Evolutionary conservation across 2,797 vertebrate genomes (phyloP).

Genomic region (Liasis olivaceus): DNA sequence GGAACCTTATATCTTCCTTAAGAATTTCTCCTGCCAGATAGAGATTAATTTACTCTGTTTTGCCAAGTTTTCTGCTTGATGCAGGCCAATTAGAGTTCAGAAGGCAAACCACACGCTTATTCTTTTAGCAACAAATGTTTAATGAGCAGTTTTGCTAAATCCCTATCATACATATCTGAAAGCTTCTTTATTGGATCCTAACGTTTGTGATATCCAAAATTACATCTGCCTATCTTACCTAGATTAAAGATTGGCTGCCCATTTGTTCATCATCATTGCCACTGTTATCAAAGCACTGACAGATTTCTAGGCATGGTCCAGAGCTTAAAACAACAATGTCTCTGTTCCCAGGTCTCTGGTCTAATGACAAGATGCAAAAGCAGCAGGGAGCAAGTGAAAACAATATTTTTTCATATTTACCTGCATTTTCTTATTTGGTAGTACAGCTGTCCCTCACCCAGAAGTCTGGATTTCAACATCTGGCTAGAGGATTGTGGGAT

Average conservation of each 20-base stretch:
- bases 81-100: neutral
- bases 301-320: neutral
- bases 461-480: neutral
- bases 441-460: neutral
- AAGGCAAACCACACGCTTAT: accelerated
- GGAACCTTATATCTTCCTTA: neutral
- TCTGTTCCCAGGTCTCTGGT: neutral
- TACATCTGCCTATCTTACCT: neutral
- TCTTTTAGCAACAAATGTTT: neutral
- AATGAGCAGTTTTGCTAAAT: neutral
- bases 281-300: neutral
- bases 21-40: neutral
- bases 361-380: neutral
- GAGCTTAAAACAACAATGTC: neutral
- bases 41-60: neutral
- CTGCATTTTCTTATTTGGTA: neutral
- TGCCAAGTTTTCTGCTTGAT: neutral
- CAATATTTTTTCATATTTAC: neutral
- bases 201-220: neutral
- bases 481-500: neutral
- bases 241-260: neutral
- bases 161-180: neutral
- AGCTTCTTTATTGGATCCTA: neutral
- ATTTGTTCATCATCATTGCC: neutral
- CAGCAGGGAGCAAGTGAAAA: neutral